Evolutionary conservation across 2,797 vertebrate species (phyloP).

Genomic region (Muscicapa comitata): DNA sequence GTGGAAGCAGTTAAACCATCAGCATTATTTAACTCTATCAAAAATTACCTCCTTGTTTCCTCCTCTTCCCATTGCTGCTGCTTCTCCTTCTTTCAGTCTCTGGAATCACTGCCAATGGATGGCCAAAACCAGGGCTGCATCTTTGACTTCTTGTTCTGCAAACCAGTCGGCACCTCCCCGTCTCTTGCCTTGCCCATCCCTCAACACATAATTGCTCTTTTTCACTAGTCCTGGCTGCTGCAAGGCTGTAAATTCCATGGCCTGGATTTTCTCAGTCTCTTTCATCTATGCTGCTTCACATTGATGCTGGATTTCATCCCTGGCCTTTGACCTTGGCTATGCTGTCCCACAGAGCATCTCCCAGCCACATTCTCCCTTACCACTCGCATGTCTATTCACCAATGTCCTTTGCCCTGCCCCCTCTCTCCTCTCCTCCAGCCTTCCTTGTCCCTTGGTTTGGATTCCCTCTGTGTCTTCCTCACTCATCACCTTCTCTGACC

Average conservation of each 20-base stretch:
- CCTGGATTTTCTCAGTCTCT: neutral
- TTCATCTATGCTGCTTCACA: fast-evolving
- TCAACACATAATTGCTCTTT: neutral
- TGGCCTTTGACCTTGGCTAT: neutral
- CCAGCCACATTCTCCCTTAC: neutral
- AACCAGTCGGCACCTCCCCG: neutral
- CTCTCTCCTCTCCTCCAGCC: neutral
- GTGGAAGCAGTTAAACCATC: neutral
- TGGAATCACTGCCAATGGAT: neutral
- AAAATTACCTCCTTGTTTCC: neutral
- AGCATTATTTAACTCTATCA: neutral
- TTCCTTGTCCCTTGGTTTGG: neutral
- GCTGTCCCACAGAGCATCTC: neutral
- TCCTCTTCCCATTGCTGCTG: fast-evolving
- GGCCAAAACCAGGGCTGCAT: constrained; percentile 8
- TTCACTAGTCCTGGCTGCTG: neutral
- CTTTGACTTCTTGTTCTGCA: neutral
- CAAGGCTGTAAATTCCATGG: neutral
- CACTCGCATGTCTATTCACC: fast-evolving
- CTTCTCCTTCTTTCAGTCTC: neutral
- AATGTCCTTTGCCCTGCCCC: neutral
- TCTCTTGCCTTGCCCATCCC: neutral
- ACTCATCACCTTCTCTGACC: neutral
- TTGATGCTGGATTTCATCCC: neutral
- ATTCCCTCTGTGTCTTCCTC: neutral